These are phyloP conservation scores for Euura saliciscinereae DNA, from an alignment of 1,140 invertebrate genomes.

Conservation along the genomic window DNA sequence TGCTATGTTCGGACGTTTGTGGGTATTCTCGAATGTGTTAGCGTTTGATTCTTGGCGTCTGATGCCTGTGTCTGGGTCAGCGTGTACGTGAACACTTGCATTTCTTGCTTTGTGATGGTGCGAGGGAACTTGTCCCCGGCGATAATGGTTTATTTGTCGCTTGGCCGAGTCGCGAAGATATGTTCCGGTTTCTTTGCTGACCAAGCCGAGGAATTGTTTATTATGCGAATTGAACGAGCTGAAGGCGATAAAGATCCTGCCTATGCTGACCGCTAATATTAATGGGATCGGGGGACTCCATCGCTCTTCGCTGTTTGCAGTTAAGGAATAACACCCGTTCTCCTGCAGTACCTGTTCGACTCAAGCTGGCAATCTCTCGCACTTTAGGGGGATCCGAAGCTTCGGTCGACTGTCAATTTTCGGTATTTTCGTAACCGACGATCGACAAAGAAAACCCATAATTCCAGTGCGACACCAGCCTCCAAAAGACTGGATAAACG, in stretches of 20 bases:
- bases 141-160: slow-evolving; percentile 63
- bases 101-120: slow-evolving; percentile 39
- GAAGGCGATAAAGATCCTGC: slow-evolving; percentile 56
- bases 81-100: slow-evolving; percentile 38
- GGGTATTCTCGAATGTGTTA: slow-evolving; percentile 59
- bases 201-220: slow-evolving; percentile 56
- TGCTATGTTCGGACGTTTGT: slow-evolving; percentile 62
- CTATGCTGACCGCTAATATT: slow-evolving; percentile 7
- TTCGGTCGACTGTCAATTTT: no score
- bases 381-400: neutral
- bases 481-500: no score
- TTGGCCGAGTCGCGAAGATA: slow-evolving; percentile 48
- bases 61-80: slow-evolving; percentile 37
- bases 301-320: neutral
- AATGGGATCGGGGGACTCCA: neutral
- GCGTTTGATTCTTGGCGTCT: slow-evolving; percentile 53
- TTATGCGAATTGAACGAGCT: slow-evolving; percentile 59
- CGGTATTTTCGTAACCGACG: no score
- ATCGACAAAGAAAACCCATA: no score
- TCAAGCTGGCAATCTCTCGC: neutral
- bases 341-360: neutral
- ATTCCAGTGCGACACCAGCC: no score
- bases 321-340: neutral
- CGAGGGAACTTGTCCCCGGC: slow-evolving; percentile 59
- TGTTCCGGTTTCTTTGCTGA: slow-evolving; percentile 56